Base-by-base conservation (phyloP, 1,140 invertebrate species). In the Euura saliciscinereae region DNA sequence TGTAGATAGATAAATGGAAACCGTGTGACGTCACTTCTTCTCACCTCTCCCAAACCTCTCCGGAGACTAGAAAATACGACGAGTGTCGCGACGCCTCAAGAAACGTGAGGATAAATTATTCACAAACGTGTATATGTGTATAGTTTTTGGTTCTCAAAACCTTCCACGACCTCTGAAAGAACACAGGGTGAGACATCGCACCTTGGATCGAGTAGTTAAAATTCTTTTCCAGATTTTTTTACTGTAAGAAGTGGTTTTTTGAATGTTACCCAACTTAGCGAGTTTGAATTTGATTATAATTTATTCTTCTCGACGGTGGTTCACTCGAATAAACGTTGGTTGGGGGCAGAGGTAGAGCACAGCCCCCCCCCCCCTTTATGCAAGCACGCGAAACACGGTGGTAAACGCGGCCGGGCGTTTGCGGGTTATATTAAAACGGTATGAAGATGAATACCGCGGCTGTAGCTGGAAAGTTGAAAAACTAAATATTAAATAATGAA, bases 1-100 rank as follows among this genome's bases (percentile, higher is more conserved):
- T 82, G 81, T 77, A 83, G 81, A 83, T 83, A 73, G 81, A 83
- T 84, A 84, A 82, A 84, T 82, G 81, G 82, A 82, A 28, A 81
- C 79, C 73, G 78, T 78, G 77, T 78, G 81, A 83, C 80, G 80
- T 80, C 71, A 75, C 72, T 75, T 72, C 76, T 74, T 72, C 76
- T 74, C 76, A 79, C 80, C 78, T 79, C 51, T 59, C 51, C 10
- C 51, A n/a, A 73, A 74, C 76, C 70, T 59, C 82, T 83, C 82
- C 72, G 71, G 82, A 82, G 82, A 83, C 80, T 28, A 28, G 28
- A 28, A 28, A 28, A 28, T 28, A 28, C 51, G 65, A 42, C 64
- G 72, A 74, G 76, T 75, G 66, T 72, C 73, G 73, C 71, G 77
- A 80, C 80, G 77, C 78, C 75, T 78, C 71, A 45, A 59, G 51